Conservation (phyloP, 2,888 invertebrate genomes). For the Altica lythri region DNA sequence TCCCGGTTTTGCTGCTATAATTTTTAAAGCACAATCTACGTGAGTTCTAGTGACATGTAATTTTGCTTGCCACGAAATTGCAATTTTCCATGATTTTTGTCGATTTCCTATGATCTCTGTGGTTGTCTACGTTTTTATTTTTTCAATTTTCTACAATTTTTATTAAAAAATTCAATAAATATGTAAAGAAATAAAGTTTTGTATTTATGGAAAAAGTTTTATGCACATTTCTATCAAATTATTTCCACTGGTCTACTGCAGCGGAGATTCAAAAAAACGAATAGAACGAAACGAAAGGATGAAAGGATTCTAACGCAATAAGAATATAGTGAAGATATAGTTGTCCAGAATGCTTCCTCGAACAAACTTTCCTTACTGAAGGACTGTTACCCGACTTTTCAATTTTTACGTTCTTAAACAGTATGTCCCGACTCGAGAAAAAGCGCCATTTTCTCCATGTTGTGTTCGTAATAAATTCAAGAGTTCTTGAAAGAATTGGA, state of each 20-base stretch:
- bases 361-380: constrained; percentile 26
- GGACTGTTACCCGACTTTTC: constrained; percentile 26
- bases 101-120: too few relatives aligned
- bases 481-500: constrained; percentile 5
- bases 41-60: too few relatives aligned
- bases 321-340: constrained; percentile 4
- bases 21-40: too few relatives aligned
- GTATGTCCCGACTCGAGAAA: neutral
- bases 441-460: constrained; percentile 2
- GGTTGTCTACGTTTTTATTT: too few relatives aligned
- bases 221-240: neutral
- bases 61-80: too few relatives aligned
- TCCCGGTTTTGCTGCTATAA: too few relatives aligned
- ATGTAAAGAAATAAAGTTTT: constrained; percentile 2
- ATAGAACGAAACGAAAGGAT: neutral
- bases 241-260: neutral
- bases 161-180: too few relatives aligned
- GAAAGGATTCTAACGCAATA: neutral
- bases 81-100: too few relatives aligned
- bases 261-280: neutral
- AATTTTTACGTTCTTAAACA: constrained; percentile 13
- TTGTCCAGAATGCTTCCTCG: constrained; percentile 9
- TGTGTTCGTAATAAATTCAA: constrained; percentile 11
- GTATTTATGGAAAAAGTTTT: neutral
- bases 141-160: too few relatives aligned